Conservation (phyloP, 2,113 vertebrate genomes). For the Cervus canadensis region DNA sequence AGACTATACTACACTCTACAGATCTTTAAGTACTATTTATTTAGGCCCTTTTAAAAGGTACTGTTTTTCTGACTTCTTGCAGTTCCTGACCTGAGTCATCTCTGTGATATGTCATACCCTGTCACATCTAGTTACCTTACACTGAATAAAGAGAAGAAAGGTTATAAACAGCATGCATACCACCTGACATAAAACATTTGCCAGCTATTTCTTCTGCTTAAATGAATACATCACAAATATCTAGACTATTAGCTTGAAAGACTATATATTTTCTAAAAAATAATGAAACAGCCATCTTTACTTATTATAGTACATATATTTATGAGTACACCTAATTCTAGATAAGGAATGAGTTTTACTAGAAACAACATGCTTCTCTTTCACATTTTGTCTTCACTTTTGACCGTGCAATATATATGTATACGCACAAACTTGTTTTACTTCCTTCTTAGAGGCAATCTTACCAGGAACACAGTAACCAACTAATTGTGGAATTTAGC, state of each 20-base stretch:
- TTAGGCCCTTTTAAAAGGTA: conserved; percentile 40
- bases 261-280: conserved; percentile 28
- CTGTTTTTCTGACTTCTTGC: conserved; percentile 58
- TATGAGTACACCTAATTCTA: conserved; percentile 9
- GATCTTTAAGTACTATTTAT: neutral
- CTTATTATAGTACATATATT: neutral
- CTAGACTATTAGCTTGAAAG: conserved; percentile 52
- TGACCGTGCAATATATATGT: neutral
- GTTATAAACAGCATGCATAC: conserved; percentile 74
- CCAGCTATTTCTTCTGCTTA: conserved; percentile 46
- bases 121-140: conserved; percentile 76
- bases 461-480: conserved; percentile 4
- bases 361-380: conserved; percentile 26
- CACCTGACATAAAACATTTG: conserved; percentile 77
- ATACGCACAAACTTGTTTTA: conserved; percentile 11
- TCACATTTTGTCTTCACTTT: conserved; percentile 10
- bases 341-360: neutral
- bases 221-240: conserved; percentile 49
- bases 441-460: conserved; percentile 21
- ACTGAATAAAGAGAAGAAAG: conserved; percentile 78
- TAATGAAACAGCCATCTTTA: conserved; percentile 22
- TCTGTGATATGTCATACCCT: conserved; percentile 73
- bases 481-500: neutral
- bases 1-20: neutral
- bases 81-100: conserved; percentile 61